These are phyloP conservation scores for Choristoneura rosaceana DNA, from an alignment of 2,888 invertebrate species.

Conservation along the genomic window DNA sequence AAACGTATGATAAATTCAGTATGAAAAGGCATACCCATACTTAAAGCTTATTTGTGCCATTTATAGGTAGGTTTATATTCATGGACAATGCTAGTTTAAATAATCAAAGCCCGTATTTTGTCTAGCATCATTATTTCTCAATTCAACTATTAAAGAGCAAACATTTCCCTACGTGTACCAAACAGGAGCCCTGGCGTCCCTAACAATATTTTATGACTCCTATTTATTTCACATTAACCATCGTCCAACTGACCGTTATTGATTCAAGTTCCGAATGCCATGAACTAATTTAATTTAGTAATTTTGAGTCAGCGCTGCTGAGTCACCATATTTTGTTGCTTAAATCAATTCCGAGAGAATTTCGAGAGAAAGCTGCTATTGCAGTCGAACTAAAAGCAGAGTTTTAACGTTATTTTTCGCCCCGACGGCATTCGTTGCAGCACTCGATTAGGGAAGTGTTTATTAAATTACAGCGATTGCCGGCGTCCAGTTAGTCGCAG, in stretches of 20 bases:
- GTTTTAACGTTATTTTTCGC: constrained; percentile 66
- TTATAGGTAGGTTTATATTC: no score
- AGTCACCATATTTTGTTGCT: constrained; percentile 25
- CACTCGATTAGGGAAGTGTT: constrained; percentile 80
- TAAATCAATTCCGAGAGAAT: constrained; percentile 38
- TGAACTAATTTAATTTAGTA: constrained; percentile 39
- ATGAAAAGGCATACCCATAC: neutral
- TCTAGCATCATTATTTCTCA: no score
- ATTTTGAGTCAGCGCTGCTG: constrained; percentile 23
- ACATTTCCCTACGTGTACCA: neutral
- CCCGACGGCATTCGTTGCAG: constrained; percentile 61
- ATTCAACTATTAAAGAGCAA: no score
- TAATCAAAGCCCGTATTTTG: no score
- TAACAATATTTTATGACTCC: constrained; percentile 25
- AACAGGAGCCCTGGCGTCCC: neutral
- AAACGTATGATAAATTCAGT: neutral
- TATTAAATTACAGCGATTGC: constrained; percentile 80
- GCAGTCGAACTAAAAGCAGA: constrained; percentile 50
- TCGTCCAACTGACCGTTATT: constrained; percentile 28
- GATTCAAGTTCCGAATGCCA: constrained; percentile 33
- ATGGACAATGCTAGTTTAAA: no score
- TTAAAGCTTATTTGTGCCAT: no score
- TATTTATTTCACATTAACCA: constrained; percentile 37
- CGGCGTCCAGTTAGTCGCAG: constrained; percentile 71
- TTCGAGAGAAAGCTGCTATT: constrained; percentile 30